Base-by-base conservation (phyloP, 2,888 invertebrate species). In the Drosophila austrosaltans region DNA sequence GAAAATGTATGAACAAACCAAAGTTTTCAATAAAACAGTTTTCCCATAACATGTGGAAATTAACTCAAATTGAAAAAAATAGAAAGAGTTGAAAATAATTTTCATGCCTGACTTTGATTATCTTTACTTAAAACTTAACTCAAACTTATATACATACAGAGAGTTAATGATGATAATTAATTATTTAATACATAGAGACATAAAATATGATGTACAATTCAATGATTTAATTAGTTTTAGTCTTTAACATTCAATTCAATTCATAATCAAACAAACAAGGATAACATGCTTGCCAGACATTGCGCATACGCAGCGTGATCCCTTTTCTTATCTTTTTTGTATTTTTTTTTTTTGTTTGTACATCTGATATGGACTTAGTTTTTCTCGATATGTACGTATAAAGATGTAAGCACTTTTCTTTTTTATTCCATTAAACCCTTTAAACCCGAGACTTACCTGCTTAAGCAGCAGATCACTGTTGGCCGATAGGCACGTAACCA, bases 381-480 rank as follows among this genome's bases (percentile, higher is more conserved):
- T 48, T 48, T 22, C 5, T 36, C 8, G 36, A 36, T 36, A 36
- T 36, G 36, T 36, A 36, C 36, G 36, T 36, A 48, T 48, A 8
- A 8, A 20, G 8, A 48, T 48, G 44, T 48, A 48, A 53, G 65
- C 65, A 61, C 40, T 60, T 40, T 63, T 28, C 36, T 6, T 7
- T 16, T 44, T 48, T 16, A 16, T 16, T 16, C 16, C 5, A 36
- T 39, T 62, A 10, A 25, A 25, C 22, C 4, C 25, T 16, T 39
- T 62, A 22, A 25, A 25, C 22, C 25, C 48, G 25, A 48, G 10
- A 81, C 83, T 93, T 95, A 97, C 97, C 96, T 98, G 98, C 93
- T 98, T 98, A 62, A 98, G 93, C 62, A 98, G 94, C 79, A 98
- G 94, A 93, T 98, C 98, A 82, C 97, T 97, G 93, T 98, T 98